phyloP scores from a whole-genome alignment of 2,113 vertebrate species.

The Dinomys branickii region DNA sequence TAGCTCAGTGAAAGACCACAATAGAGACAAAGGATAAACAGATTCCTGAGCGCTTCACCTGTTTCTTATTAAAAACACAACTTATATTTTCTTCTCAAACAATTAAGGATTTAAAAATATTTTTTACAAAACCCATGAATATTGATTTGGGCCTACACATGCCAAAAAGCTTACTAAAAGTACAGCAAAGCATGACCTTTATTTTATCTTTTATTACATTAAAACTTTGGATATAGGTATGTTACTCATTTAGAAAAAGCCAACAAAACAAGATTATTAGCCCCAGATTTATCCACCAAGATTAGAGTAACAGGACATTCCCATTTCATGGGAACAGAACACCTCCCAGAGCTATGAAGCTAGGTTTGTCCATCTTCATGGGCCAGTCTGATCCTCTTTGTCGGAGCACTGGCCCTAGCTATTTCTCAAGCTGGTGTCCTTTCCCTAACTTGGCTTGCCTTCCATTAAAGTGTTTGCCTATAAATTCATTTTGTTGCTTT shows the following conservation, averaged over 20 bases:
- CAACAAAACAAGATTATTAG: not conserved
- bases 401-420: not conserved
- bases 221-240: not conserved
- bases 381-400: not conserved
- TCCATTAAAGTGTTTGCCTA: not conserved
- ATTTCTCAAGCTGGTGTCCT: not conserved
- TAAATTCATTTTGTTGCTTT: not conserved
- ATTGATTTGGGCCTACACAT: not conserved
- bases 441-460: not conserved
- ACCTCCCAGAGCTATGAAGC: not conserved
- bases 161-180: not conserved
- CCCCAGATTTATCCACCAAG: not conserved
- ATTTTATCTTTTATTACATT: not conserved
- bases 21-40: not conserved
- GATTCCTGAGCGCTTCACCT: not conserved
- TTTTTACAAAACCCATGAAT: not conserved
- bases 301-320: not conserved
- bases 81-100: not conserved
- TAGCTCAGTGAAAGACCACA: not conserved
- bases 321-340: not conserved
- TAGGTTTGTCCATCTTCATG: rapidly evolving
- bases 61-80: not conserved
- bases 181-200: not conserved
- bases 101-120: not conserved
- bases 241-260: not conserved